Base-by-base conservation (phyloP, 64 coral and sea anemone species). In the Porites lutea region DNA sequence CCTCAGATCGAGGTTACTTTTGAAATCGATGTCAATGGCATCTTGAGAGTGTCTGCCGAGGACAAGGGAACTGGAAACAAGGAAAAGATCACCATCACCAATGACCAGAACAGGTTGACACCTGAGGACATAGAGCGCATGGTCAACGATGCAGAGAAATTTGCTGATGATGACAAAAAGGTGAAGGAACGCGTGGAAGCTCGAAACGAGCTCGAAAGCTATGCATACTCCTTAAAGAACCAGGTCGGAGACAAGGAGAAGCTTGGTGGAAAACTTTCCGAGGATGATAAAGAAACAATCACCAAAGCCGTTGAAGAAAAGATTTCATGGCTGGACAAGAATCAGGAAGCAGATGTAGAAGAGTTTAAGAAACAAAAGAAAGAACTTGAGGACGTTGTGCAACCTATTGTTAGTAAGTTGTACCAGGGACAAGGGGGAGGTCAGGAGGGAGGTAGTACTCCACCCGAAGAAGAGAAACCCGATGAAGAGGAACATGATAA, bases 21-120 rank as follows among this genome's bases (percentile, higher is more conserved):
- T 91, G 97, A 99, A 79, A 99, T 99, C 85, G 97, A 99, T 79
- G 97, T 99, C 44, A 99, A 99, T 91, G 97, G 97, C 88, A 99
- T 99, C 87, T 92, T 99, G 67, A 78, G 97, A 79, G 97, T 99
- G 71, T 96, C 97, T 21, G 97, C 97, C 6, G 97, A 99, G 78
- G 97, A 99, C 86, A 99, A 99, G 65, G 97, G 97, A 2, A 99
- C 97, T 78, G 97, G 97, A 14, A 99, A 99, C 79, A 99, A 99
- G 74, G 97, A 99, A 37, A 99, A 99, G 89, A 99, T 99, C 68
- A 99, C 97, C 6, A 99, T 99, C 65, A 99, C 97, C 37, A 99
- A 99, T 66, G 97, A 99, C 79, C 97, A 99, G 88, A 99, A 99
- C 71, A 88, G 97, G 79, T 84, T 99, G 4, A 94, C 97, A 5